These are phyloP conservation scores for Eurosta solidaginis DNA, from an alignment of 1,140 invertebrate species.

Conservation along the genomic window DNA sequence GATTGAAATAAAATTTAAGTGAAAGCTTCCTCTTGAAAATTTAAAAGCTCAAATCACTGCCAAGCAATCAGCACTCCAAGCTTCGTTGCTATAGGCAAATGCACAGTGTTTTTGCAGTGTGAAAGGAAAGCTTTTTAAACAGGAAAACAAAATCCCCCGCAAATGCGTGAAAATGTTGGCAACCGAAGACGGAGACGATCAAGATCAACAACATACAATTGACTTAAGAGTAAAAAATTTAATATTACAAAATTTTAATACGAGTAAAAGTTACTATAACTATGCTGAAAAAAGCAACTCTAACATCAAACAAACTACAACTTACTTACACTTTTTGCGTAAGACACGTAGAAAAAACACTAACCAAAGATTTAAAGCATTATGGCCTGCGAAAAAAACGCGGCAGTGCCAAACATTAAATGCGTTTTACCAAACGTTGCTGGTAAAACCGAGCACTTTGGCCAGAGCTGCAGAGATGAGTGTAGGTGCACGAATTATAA, in stretches of 20 bases:
- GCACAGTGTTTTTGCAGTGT: background rate
- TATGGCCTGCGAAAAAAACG: slow-evolving; percentile 35
- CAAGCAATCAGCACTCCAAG: too few relatives aligned
- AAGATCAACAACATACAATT: background rate
- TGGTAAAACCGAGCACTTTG: background rate
- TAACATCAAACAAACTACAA: background rate
- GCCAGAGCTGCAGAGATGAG: too few relatives aligned
- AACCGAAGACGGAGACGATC: slow-evolving; percentile 27
- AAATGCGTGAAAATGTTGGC: slow-evolving; percentile 31
- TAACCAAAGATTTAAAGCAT: background rate
- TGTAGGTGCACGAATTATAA: too few relatives aligned
- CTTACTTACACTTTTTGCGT: background rate
- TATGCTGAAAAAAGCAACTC: background rate
- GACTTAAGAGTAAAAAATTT: background rate
- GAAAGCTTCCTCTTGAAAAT: too few relatives aligned
- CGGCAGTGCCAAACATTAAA: slow-evolving; percentile 31
- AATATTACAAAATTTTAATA: background rate
- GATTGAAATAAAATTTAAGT: background rate
- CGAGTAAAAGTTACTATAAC: background rate
- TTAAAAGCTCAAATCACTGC: too few relatives aligned
- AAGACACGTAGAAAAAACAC: background rate
- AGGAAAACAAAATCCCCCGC: background rate
- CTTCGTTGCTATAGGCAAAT: too few relatives aligned
- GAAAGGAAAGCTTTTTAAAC: background rate
- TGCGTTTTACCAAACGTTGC: slow-evolving; percentile 29